Conservation (phyloP, 2,888 invertebrate species). For the Sminthurinus aureus region DNA sequence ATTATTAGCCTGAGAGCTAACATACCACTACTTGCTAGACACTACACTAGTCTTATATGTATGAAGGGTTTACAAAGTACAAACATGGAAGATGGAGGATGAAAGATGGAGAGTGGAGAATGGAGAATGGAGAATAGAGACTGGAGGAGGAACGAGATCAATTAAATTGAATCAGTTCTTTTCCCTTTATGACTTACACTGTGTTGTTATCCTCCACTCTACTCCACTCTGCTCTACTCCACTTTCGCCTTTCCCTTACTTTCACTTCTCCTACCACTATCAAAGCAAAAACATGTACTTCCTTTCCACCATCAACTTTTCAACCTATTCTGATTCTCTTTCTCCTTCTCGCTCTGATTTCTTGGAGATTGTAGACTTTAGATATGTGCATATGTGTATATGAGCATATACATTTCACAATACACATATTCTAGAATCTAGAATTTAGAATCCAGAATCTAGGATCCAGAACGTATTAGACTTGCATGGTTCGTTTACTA, state of each 20-base stretch:
- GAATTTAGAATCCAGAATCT: no score
- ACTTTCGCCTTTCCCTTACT: not conserved
- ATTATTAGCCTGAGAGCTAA: no score
- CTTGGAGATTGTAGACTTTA: not conserved
- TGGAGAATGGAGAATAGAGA: no score
- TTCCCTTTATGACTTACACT: slow-evolving; percentile 14
- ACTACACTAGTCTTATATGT: no score
- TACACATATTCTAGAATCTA: no score
- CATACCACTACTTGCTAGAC: no score
- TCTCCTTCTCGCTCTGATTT: not conserved
- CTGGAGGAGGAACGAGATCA: slow-evolving; percentile 12
- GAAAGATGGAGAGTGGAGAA: no score
- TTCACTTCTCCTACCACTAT: not conserved
- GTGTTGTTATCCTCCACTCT: not conserved
- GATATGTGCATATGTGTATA: not conserved
- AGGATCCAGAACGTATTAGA: no score
- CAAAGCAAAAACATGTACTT: not conserved
- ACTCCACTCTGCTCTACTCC: not conserved
- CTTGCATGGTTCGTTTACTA: no score
- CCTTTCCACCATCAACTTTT: not conserved
- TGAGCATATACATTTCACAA: no score
- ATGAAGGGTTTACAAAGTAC: not conserved
- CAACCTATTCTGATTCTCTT: not conserved
- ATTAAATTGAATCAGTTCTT: slow-evolving; percentile 30
- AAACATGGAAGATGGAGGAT: no score